Percentiles rank a stretch among this genome's conserved stretches.
phyloP scores from a whole-genome alignment of 2,888 invertebrate species.

The Unio pictorum region DNA sequence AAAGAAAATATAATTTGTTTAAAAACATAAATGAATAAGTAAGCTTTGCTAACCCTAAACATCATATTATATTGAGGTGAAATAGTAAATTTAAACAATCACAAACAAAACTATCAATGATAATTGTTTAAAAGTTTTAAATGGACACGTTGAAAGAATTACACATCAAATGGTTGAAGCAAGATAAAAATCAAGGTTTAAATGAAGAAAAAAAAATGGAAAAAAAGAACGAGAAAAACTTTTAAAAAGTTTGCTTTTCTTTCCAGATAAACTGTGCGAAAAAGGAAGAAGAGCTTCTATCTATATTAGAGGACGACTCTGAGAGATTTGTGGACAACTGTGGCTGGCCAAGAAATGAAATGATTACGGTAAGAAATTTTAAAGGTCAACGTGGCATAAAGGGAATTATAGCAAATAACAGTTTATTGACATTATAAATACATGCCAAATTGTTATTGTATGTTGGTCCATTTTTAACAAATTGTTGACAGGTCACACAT shows the following conservation, averaged over 20 bases:
- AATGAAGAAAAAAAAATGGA: neutral
- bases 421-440: no score
- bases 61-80: no score
- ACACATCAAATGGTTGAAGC: neutral
- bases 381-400: neutral
- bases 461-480: no score
- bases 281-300: slow-evolving; percentile 21
- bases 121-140: no score
- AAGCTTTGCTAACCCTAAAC: no score
- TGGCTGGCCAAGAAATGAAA: slow-evolving; percentile 33
- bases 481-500: no score
- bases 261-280: slow-evolving; percentile 26
- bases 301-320: slow-evolving; percentile 19
- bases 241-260: neutral
- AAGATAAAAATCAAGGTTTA: neutral
- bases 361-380: slow-evolving; percentile 24
- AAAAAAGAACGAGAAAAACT: neutral
- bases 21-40: no score
- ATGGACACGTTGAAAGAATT: neutral
- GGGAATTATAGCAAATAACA: no score
- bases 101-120: no score
- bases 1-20: no score
- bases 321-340: slow-evolving; percentile 35
- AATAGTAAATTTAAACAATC: no score
- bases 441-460: no score